These are phyloP conservation scores for Melospiza georgiana DNA, from an alignment of 2,113 vertebrate species.

Conservation along the genomic window DNA sequence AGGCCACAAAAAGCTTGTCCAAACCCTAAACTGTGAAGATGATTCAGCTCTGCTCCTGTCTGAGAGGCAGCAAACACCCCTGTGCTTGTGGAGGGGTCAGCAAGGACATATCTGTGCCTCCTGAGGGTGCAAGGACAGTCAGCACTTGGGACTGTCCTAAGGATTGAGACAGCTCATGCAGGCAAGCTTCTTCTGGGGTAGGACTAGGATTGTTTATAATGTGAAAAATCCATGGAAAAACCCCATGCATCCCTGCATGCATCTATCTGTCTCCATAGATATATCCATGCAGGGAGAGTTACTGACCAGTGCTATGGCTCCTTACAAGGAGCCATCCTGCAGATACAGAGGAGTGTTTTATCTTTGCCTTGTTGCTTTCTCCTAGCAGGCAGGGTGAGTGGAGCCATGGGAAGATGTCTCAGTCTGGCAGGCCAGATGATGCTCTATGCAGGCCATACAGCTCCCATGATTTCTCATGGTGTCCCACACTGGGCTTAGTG, in stretches of 20 bases:
- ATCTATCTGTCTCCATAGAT: rapidly evolving
- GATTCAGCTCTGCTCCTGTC: not conserved
- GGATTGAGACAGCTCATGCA: not conserved
- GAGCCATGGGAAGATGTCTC: not conserved
- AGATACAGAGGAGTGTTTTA: not conserved
- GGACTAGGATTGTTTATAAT: not conserved
- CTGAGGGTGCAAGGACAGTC: not conserved
- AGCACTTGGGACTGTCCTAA: not conserved
- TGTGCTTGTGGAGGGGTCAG: not conserved
- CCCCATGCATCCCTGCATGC: not conserved
- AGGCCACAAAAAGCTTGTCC: not conserved
- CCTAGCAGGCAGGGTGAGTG: not conserved
- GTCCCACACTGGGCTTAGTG: not conserved
- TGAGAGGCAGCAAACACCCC: not conserved
- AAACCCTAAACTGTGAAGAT: not conserved
- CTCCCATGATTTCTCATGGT: not conserved
- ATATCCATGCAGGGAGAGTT: not conserved
- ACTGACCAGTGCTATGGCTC: not conserved
- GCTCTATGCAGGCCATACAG: not conserved
- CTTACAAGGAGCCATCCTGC: not conserved
- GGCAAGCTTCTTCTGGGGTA: not conserved
- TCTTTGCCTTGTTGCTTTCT: not conserved
- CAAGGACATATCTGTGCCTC: not conserved
- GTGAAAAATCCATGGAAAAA: not conserved
- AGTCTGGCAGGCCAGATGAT: not conserved